phyloP scores from a whole-genome alignment of 2,113 vertebrate species.

The Eurystomus gularis region DNA sequence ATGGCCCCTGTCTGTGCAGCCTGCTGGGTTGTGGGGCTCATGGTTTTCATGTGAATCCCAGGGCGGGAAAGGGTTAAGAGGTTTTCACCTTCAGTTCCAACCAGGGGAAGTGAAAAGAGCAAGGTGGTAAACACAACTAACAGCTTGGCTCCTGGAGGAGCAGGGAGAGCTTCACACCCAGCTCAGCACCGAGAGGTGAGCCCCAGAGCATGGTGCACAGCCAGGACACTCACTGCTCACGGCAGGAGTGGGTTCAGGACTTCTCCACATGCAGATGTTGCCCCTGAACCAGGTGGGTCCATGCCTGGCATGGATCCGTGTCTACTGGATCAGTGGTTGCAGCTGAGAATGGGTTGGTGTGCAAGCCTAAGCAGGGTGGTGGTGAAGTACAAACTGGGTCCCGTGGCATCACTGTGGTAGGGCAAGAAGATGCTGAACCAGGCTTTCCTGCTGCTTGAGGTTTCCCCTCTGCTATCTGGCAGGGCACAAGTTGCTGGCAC shows the following conservation, averaged over 20 bases:
- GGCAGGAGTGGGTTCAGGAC: neutral
- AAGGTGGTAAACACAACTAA: neutral
- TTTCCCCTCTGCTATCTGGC: neutral
- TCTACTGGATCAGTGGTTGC: neutral
- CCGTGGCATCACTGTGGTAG: neutral
- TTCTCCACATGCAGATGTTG: neutral
- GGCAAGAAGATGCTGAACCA: neutral
- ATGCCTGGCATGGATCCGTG: neutral
- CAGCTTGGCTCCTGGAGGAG: rapidly evolving
- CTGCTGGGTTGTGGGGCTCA: rapidly evolving
- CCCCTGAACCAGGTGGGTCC: neutral
- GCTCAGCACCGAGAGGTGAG: neutral
- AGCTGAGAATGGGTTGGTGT: neutral
- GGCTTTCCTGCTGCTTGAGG: neutral
- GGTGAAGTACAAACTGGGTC: neutral
- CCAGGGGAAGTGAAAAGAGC: neutral
- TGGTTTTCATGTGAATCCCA: neutral
- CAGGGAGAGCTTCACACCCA: neutral
- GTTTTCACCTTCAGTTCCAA: neutral
- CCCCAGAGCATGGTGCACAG: neutral
- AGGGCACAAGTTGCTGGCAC: neutral
- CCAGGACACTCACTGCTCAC: neutral
- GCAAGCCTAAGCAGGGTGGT: rapidly evolving
- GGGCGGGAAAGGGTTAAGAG: neutral
- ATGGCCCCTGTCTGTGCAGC: rapidly evolving